phyloP scores from a whole-genome alignment of 2,797 vertebrate species.

The Lagodon rhomboides region DNA sequence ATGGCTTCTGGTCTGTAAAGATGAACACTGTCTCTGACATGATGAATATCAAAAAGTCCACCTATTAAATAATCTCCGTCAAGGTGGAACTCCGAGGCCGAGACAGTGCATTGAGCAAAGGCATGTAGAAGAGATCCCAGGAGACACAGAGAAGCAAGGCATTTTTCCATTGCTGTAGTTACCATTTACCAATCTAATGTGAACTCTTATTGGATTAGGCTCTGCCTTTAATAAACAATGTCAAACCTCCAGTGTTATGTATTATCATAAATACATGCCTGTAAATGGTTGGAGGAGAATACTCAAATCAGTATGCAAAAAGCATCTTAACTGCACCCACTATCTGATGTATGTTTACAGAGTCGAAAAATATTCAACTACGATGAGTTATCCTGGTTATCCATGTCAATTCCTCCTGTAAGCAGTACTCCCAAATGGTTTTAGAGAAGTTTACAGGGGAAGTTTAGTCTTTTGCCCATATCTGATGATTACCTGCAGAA shows the following conservation, averaged over 20 bases:
- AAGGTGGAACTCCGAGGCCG: conserved; percentile 71
- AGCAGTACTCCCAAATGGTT: too few relatives aligned
- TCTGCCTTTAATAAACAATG: conserved; percentile 16
- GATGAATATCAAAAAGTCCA: conserved; percentile 83
- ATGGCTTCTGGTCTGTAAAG: conserved; percentile 61
- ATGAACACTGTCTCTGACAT: neutral
- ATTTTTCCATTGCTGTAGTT: conserved; percentile 54
- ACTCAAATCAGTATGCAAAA: conserved; percentile 69
- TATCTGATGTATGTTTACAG: neutral
- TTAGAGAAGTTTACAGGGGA: too few relatives aligned
- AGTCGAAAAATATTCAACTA: neutral
- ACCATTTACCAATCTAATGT: neutral
- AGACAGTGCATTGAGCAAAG: conserved; percentile 1
- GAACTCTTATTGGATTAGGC: neutral
- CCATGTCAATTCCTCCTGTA: too few relatives aligned
- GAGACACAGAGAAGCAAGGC: conserved; percentile 47
- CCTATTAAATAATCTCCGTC: conserved; percentile 81
- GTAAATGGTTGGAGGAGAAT: conserved; percentile 20
- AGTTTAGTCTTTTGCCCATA: too few relatives aligned
- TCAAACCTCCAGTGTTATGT: conserved; percentile 21
- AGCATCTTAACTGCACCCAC: neutral
- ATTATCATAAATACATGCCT: conserved; percentile 4
- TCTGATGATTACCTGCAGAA: neutral
- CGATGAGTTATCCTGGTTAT: too few relatives aligned
- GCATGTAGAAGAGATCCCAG: conserved; percentile 29